These are phyloP conservation scores for Archivesica marissinica DNA, from an alignment of 1,140 invertebrate genomes.

Conservation along the genomic window DNA sequence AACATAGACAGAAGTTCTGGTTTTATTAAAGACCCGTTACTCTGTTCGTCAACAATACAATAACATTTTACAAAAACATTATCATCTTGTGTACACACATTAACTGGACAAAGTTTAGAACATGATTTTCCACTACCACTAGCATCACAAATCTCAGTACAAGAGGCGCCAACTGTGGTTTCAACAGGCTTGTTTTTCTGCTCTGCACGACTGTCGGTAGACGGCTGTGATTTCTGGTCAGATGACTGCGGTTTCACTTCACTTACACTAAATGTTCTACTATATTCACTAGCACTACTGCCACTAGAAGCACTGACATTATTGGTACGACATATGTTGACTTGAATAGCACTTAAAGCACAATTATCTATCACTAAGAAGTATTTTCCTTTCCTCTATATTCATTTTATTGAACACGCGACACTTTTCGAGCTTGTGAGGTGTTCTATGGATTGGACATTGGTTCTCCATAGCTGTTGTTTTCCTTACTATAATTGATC, in stretches of 20 bases:
- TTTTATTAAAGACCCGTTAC: conserved; percentile 17
- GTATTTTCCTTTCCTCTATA: conserved; percentile 40
- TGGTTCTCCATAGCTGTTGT: neutral
- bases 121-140: conserved; percentile 5
- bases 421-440: conserved; percentile 55
- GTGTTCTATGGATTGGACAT: conserved; percentile 52
- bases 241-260: conserved; percentile 12
- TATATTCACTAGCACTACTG: too few relatives aligned
- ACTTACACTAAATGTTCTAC: too few relatives aligned
- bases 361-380: conserved; percentile 52
- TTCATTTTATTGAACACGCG: conserved; percentile 54
- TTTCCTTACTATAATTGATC: neutral
- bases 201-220: neutral
- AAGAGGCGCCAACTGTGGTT: neutral
- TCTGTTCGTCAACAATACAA: conserved; percentile 30
- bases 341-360: conserved; percentile 52
- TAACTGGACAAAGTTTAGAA: neutral
- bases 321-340: conserved; percentile 46
- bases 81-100: neutral
- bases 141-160: conserved; percentile 1
- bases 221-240: neutral
- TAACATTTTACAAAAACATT: conserved; percentile 6
- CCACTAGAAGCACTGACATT: too few relatives aligned
- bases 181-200: neutral
- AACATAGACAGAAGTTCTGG: conserved; percentile 27